Evolutionary conservation across 2,888 invertebrate genomes (phyloP).

Genomic region (Oligia fasciuncula): DNA sequence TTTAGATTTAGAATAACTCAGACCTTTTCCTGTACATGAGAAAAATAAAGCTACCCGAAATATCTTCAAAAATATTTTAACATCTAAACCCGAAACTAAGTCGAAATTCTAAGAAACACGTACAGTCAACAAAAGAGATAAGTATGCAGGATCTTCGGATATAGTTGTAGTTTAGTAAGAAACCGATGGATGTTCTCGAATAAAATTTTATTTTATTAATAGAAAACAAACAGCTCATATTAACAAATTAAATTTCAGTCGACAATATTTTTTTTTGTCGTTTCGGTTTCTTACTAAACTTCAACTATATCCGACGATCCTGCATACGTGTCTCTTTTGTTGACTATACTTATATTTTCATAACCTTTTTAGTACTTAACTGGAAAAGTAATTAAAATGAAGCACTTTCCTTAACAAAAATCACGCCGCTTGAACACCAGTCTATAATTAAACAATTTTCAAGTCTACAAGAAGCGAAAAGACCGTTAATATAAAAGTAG

Average conservation of each 20-base stretch:
- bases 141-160: too few species aligned
- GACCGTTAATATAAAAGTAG: slow-evolving; percentile 60
- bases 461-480: slow-evolving; percentile 35
- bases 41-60: neutral
- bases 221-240: too few species aligned
- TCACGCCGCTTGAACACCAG: slow-evolving; percentile 16
- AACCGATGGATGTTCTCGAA: too few species aligned
- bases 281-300: too few species aligned
- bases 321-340: too few species aligned
- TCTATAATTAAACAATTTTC: slow-evolving; percentile 63
- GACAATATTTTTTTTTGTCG: too few species aligned
- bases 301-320: too few species aligned
- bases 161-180: too few species aligned
- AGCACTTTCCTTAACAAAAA: slow-evolving; percentile 23
- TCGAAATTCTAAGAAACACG: neutral
- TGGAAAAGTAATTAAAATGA: slow-evolving; percentile 15
- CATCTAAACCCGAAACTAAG: neutral
- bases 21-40: neutral
- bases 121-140: too few species aligned
- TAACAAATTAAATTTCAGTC: too few species aligned
- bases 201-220: too few species aligned
- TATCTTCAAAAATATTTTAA: neutral
- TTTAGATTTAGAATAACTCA: neutral
- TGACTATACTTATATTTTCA: neutral
- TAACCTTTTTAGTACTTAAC: slow-evolving; percentile 3